Conservation (phyloP, 2,888 invertebrate genomes). For the Dioctria rufipes region DNA sequence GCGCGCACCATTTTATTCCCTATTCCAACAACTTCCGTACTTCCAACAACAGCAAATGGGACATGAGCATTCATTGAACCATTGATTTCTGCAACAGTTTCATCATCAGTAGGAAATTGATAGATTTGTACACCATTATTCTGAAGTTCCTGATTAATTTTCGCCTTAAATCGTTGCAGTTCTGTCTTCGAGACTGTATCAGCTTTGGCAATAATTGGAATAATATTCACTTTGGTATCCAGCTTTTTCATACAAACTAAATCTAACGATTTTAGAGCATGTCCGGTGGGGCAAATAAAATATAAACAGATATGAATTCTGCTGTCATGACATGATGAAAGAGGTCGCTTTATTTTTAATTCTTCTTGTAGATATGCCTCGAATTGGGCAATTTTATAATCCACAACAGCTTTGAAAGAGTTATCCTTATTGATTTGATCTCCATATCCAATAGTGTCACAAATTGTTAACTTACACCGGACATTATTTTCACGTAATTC, state of each 20-base stretch:
- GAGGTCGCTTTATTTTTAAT: slow-evolving; percentile 94
- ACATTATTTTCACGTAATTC: slow-evolving; percentile 94
- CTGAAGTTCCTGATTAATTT: slow-evolving; percentile 93
- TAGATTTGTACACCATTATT: slow-evolving; percentile 98
- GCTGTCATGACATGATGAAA: slow-evolving; percentile 94
- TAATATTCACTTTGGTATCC: slow-evolving; percentile 98
- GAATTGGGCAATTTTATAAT: slow-evolving; percentile 98
- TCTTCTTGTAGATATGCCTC: slow-evolving; percentile 99
- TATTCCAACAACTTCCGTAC: slow-evolving; percentile 96
- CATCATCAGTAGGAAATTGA: slow-evolving; percentile 98
- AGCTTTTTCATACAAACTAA: slow-evolving; percentile 99
- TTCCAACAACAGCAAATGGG: slow-evolving; percentile 99
- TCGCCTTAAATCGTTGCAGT: slow-evolving; percentile 95
- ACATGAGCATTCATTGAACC: slow-evolving; percentile 92
- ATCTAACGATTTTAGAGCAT: slow-evolving; percentile 96
- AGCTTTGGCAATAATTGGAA: slow-evolving; percentile 99
- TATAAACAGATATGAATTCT: slow-evolving; percentile 97
- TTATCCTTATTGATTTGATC: slow-evolving; percentile 99
- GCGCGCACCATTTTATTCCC: slow-evolving; percentile 97
- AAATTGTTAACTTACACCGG: slow-evolving; percentile 92
- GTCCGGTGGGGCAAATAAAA: slow-evolving; percentile 97
- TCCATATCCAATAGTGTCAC: slow-evolving; percentile 99
- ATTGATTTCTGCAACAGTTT: slow-evolving; percentile 93
- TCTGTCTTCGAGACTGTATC: slow-evolving; percentile 99
- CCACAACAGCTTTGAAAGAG: slow-evolving; percentile 97